These are phyloP conservation scores for Sapayoa aenigma DNA, from an alignment of 2,113 vertebrate genomes.

Conservation along the genomic window DNA sequence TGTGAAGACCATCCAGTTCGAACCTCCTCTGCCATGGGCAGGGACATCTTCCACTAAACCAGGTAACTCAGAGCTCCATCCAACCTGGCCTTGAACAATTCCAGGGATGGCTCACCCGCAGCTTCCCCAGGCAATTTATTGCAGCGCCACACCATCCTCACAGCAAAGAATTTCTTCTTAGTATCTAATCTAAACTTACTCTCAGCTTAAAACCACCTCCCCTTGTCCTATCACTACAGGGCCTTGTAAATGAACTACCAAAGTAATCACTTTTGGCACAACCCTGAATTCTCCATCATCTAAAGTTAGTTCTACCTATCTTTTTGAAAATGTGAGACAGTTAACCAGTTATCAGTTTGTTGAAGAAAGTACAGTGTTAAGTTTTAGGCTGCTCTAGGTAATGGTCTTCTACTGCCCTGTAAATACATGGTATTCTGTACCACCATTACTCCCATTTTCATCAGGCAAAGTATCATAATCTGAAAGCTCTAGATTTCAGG, in stretches of 20 bases:
- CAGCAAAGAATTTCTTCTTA: not conserved
- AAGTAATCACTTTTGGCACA: not conserved
- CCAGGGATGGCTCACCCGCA: not conserved
- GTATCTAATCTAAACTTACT: not conserved
- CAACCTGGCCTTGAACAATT: too few relatives aligned
- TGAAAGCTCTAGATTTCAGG: not conserved
- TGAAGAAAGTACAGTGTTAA: not conserved
- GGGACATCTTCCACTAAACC: not conserved
- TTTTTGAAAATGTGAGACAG: not conserved
- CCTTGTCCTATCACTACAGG: not conserved
- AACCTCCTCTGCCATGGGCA: not conserved
- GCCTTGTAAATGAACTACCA: not conserved
- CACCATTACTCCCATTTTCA: not conserved
- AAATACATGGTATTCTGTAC: not conserved
- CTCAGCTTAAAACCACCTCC: not conserved
- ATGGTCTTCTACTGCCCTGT: not conserved
- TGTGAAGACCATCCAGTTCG: not conserved
- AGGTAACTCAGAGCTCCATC: not conserved
- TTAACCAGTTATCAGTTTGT: not conserved
- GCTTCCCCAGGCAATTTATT: not conserved
- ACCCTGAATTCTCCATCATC: not conserved
- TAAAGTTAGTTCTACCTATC: not conserved
- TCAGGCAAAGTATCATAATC: not conserved
- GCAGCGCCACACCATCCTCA: not conserved
- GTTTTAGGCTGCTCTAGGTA: not conserved